Base-by-base conservation (phyloP, 2,113 vertebrate genomes). In the Zeus faber region DNA sequence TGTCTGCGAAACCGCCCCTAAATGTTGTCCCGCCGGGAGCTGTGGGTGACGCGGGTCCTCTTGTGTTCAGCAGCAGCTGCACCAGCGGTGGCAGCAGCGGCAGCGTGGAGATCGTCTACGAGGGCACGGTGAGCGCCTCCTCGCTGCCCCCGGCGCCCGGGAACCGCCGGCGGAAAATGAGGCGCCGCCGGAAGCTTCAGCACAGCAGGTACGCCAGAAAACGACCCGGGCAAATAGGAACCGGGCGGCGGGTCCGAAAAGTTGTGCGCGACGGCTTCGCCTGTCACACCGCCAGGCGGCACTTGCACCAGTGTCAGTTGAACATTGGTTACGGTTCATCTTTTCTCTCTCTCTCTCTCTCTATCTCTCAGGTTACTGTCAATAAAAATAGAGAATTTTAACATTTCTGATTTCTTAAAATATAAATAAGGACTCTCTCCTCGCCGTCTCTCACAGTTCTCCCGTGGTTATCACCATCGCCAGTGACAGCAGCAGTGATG, bases 101-200 rank as follows among this genome's bases (percentile, higher is more conserved):
- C 45, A 86, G 84, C 17, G 84, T 86, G 60, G 84, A 86, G 74
- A 86, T 86, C 40, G 49, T 86, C 62, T 86, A 80, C 2, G 84
- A 86, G 43, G 80, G 82, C 3, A 67, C 65, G 5, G 2, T 67
- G 18, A 0, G 3, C 0, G 2, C 65, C 10, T 16, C 56, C 0
- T 22, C 58, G 0, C n/a, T n/a, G n/a, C n/a, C n/a, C n/a, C n/a
- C n/a, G n/a, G n/a, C n/a, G n/a, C n/a, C n/a, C n/a, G 26, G 50
- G 0, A 40, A 13, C 22, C 75, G 70, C 11, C 78, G 68, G 2
- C 74, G 60, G 48, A 41, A 74, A 59, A 74, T 45, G 62, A 72
- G 47, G 41, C 51, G 57, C 0, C 73, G 24, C 2, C 67, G 50
- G 1, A 35, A 13, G 40, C 16, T 16, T 0, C 72, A 17, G 1